Evolutionary conservation across 30 jellyfish, hydroid and myxozoan genomes (phyloP).

Genomic region (Clytia hemisphaerica): DNA sequence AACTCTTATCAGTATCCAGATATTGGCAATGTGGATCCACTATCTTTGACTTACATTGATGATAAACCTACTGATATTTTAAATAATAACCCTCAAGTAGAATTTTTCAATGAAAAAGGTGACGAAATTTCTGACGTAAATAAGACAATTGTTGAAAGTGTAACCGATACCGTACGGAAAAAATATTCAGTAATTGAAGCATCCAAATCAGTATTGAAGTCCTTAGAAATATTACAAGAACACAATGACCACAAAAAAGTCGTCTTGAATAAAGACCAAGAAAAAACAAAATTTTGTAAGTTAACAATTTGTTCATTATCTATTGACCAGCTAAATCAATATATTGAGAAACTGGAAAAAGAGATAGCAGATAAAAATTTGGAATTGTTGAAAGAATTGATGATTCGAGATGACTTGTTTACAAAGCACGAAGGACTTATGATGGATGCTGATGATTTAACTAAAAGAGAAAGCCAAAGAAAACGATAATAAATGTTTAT

Average conservation of each 20-base stretch:
- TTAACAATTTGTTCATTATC: too few species aligned
- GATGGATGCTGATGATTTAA: not conserved
- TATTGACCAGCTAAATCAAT: not conserved
- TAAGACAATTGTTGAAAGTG: slow-evolving; percentile 19
- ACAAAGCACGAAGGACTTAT: not conserved
- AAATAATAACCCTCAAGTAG: too few species aligned
- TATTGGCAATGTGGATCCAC: too few species aligned
- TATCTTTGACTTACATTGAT: too few species aligned
- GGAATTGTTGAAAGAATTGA: not conserved
- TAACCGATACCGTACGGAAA: not conserved
- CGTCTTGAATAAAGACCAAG: too few species aligned
- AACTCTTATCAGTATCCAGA: too few species aligned
- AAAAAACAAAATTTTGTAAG: too few species aligned
- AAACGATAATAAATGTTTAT: too few species aligned
- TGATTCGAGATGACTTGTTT: slow-evolving; percentile 5
- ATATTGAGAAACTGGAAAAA: not conserved
- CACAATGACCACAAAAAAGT: not conserved
- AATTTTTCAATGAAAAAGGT: too few species aligned
- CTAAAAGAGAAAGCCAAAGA: too few species aligned
- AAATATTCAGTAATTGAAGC: not conserved
- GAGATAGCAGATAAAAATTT: not conserved
- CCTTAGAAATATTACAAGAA: not conserved
- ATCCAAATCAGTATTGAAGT: slow-evolving; percentile 3
- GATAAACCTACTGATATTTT: too few species aligned
- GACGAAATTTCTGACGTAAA: too few species aligned